Evolutionary conservation across 2,888 invertebrate species (phyloP), one percentile per base, ranked within the genome.

Genomic region (Epinotia demarniana): DNA sequence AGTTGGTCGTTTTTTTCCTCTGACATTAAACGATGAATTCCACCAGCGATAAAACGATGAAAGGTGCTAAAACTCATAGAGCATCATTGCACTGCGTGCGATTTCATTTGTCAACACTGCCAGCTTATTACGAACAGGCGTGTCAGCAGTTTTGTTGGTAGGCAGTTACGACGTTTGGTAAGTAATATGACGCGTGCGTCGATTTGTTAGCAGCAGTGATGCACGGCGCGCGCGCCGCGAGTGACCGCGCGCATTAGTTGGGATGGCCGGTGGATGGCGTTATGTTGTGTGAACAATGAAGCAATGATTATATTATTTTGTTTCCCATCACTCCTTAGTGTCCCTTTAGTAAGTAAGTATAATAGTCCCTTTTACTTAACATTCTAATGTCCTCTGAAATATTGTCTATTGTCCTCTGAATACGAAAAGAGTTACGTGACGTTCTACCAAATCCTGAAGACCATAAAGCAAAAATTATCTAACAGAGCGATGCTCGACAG

Each of bases 251-350:
- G 72, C 69, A 75, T 70, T 75, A 64, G 70, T 75, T 70, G 58
- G 11, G 81, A 81, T 81, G 82, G 77, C 78, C 77, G 74, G 12
- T 55, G 79, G 79, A 81, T 23, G 66, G 78, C 16, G 4, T 78
- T 80, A 85, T 83, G 81, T 78, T 60, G 76, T 53, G 77, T 19
- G 43, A 63, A 12, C 53, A 55, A 46, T 9, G 9, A 9, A 9
- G 39, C 39, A 39, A 39, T 39, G 0, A 39, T 39, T 6, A 33
- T 33, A 33, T 3, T 33, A 6, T 3, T 27, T 27, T 27, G 6
- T 33, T 33, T 33, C 4, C 33, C 33, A 33, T 6, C 33, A n/a
- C n/a, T n/a, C n/a, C n/a, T n/a, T n/a, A n/a, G n/a, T n/a, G n/a
- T n/a, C n/a, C n/a, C n/a, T n/a, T n/a, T n/a, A n/a, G n/a, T n/a